Percentiles rank a stretch among this genome's conserved stretches.
These are phyloP conservation scores for Astyanax mexicanus DNA, from an alignment of 2,797 vertebrate genomes.

Conservation along the genomic window DNA sequence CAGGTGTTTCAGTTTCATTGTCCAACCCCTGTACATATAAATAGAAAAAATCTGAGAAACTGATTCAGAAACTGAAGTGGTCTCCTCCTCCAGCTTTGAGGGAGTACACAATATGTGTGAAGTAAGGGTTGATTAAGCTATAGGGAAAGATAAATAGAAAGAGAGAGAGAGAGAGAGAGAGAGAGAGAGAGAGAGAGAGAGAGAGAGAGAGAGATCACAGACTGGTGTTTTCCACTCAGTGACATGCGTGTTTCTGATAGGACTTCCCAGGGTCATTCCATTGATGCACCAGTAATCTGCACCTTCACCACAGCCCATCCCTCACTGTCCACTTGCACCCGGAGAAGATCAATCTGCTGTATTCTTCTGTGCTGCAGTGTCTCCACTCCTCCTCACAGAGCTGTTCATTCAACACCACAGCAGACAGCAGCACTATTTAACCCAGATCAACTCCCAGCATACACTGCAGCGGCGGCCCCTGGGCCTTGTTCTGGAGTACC, in stretches of 20 bases:
- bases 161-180: too few species aligned
- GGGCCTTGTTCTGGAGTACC: background rate
- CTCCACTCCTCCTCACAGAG: slow-evolving; percentile 23
- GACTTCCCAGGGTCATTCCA: slow-evolving; percentile 38
- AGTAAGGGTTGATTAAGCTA: too few species aligned
- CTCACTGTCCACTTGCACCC: slow-evolving; percentile 54
- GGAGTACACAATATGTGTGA: too few species aligned
- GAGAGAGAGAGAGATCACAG: background rate
- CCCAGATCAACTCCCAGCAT: slow-evolving; percentile 33
- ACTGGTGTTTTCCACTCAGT: background rate
- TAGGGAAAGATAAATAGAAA: too few species aligned
- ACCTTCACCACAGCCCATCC: slow-evolving; percentile 51
- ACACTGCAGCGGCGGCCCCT: background rate
- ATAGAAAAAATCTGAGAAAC: too few species aligned
- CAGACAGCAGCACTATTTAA: slow-evolving; percentile 25
- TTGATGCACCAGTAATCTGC: slow-evolving; percentile 49
- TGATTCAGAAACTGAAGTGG: too few species aligned
- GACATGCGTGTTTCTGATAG: slow-evolving; percentile 45
- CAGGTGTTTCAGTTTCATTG: too few species aligned
- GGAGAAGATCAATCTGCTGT: slow-evolving; percentile 51
- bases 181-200: too few species aligned
- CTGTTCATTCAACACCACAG: slow-evolving; percentile 13
- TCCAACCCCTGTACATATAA: too few species aligned
- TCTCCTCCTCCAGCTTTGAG: too few species aligned
- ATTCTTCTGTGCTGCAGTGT: slow-evolving; percentile 14